A percentile compares a stretch with the other conserved stretches of the same genome.
phyloP scores from a whole-genome alignment of 2,113 vertebrate species.

The Calyptomena viridis region DNA sequence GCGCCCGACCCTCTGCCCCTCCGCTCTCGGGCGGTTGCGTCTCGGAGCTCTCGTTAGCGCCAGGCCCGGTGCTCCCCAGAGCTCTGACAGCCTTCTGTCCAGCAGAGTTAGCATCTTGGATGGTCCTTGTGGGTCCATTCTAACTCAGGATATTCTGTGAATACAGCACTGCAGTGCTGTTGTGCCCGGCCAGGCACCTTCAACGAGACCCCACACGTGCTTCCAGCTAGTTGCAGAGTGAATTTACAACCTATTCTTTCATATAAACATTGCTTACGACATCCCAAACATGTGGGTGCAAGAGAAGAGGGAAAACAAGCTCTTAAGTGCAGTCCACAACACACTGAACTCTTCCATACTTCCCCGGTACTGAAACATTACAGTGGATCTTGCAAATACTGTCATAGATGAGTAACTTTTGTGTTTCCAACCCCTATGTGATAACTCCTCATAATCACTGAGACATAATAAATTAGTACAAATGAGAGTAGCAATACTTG shows the following conservation, averaged over 20 bases:
- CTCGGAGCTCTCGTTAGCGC: not conserved
- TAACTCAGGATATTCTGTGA: accelerated
- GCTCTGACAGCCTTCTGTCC: not conserved
- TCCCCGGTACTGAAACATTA: too few species aligned
- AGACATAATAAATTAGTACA: not conserved
- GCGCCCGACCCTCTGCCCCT: not conserved
- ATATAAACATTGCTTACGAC: accelerated
- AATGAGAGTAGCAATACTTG: not conserved
- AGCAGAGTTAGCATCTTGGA: not conserved
- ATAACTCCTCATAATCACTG: not conserved
- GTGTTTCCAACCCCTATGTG: too few species aligned
- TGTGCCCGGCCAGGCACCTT: not conserved
- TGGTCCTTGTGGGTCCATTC: not conserved
- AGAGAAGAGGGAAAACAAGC: not conserved
- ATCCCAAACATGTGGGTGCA: too few species aligned
- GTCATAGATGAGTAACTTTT: not conserved
- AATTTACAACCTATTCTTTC: accelerated
- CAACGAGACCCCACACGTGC: accelerated
- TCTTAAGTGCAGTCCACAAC: not conserved
- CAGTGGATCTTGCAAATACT: accelerated
- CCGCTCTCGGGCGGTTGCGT: not conserved
- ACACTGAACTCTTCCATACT: not conserved
- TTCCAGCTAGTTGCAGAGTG: accelerated
- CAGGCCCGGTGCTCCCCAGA: not conserved
- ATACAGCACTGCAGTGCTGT: accelerated